phyloP scores from a whole-genome alignment of 2,888 invertebrate genomes.

The Didymodactylos carnosus region DNA sequence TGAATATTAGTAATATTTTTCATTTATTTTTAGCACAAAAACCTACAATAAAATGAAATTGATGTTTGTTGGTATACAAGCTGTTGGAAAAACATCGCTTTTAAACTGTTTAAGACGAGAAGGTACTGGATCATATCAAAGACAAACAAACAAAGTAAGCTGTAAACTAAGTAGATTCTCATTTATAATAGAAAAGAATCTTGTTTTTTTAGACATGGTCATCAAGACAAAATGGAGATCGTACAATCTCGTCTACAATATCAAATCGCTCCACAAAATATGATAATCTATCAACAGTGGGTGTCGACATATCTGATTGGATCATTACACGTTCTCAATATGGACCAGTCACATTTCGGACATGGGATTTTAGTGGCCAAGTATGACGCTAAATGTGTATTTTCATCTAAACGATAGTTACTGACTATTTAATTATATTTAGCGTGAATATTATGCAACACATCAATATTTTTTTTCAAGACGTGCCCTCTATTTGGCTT shows the following conservation, averaged over 20 bases:
- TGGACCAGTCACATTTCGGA: conserved; percentile 40
- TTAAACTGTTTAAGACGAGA: conserved; percentile 68
- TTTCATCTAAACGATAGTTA: background rate
- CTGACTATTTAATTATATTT: background rate
- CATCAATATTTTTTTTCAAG: conserved; percentile 94
- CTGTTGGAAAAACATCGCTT: conserved; percentile 67
- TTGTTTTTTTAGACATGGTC: too few relatives aligned
- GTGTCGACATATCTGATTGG: conserved; percentile 91
- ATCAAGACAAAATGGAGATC: too few relatives aligned
- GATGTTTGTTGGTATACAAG: conserved; percentile 65
- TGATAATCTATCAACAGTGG: conserved; percentile 75
- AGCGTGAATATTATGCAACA: conserved; percentile 80
- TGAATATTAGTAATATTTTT: conserved; percentile 23
- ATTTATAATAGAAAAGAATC: too few relatives aligned
- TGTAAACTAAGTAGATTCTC: too few relatives aligned
- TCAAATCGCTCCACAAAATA: conserved; percentile 33
- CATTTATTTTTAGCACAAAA: conserved; percentile 46
- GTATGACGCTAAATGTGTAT: conserved; percentile 24
- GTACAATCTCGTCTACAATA: conserved; percentile 11
- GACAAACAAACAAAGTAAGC: too few relatives aligned
- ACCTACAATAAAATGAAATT: conserved; percentile 84
- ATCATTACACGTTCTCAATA: conserved; percentile 33
- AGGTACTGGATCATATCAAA: conserved; percentile 37
- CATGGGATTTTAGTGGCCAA: conserved; percentile 98
- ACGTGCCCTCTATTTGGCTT: conserved; percentile 73